Conservation (phyloP, 1,140 invertebrate species). For the Drosophila virilis region DNA sequence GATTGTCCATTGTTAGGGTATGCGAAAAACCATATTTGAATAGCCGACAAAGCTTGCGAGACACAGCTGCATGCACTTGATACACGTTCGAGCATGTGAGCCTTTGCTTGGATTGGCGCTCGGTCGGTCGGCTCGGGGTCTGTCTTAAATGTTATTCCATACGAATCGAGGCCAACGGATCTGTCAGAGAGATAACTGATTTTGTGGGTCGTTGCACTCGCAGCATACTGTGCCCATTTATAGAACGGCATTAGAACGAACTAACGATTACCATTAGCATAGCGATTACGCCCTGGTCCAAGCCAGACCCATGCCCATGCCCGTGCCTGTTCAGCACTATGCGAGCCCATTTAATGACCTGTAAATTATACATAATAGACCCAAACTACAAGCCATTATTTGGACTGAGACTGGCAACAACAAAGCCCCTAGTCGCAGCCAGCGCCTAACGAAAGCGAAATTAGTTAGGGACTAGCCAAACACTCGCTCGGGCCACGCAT, state of each 20-base stretch:
- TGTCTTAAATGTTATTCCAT: conserved; percentile 17
- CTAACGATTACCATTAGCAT: conserved; percentile 45
- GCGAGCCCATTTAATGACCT: conserved; percentile 19
- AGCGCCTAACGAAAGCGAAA: conserved; percentile 42
- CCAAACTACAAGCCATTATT: conserved; percentile 12
- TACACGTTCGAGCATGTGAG: conserved; percentile 40
- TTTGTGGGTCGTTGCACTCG: conserved; percentile 29
- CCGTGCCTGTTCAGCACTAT: conserved; percentile 33
- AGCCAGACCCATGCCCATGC: background rate
- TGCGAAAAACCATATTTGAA: conserved; percentile 35
- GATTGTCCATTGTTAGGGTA: conserved; percentile 5
- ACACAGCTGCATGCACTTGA: conserved; percentile 69
- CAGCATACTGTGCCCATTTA: conserved; percentile 15
- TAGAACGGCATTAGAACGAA: conserved; percentile 28
- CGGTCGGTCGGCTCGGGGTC: background rate
- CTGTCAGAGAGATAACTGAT: conserved; percentile 38
- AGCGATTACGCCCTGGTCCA: background rate
- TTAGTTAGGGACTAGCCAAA: conserved; percentile 39
- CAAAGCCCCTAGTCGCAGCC: conserved; percentile 9
- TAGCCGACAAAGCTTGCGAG: conserved; percentile 23
- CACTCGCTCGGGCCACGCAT: conserved; percentile 42
- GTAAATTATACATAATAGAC: conserved; percentile 23
- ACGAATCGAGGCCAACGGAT: conserved; percentile 40
- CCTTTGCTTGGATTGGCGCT: conserved; percentile 9
- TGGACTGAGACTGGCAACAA: conserved; percentile 26